Evolutionary conservation across 2,797 vertebrate genomes (phyloP).

Genomic region (Scolopax bukidnonensis): DNA sequence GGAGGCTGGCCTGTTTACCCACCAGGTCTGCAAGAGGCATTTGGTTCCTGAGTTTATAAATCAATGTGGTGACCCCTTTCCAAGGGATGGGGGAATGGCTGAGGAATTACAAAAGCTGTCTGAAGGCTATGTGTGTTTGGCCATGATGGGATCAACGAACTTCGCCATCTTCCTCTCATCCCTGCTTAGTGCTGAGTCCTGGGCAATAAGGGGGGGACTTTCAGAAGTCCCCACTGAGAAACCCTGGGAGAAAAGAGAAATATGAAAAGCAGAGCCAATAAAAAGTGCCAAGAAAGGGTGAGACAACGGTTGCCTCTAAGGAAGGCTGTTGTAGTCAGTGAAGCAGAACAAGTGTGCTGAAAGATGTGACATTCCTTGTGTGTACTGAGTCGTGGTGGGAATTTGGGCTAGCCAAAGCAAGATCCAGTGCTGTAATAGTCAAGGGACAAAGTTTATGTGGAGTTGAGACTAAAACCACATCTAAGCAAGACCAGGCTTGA

Average conservation of each 20-base stretch:
- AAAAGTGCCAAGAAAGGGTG: background rate
- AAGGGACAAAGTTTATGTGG: background rate
- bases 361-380: background rate
- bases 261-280: background rate
- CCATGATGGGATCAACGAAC: background rate
- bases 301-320: background rate
- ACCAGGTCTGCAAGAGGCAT: background rate
- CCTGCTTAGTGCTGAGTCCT: background rate
- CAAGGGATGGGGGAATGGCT: background rate
- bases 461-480: background rate
- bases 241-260: background rate
- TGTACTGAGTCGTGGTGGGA: background rate
- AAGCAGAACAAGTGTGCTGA: background rate
- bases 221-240: background rate
- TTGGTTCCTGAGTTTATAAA: constrained; percentile 39
- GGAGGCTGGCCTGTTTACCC: background rate
- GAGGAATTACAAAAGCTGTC: background rate
- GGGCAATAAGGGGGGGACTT: background rate
- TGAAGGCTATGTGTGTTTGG: background rate
- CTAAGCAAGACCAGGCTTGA: background rate
- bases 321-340: background rate
- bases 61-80: background rate
- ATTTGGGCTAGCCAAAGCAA: background rate
- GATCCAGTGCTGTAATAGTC: background rate
- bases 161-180: background rate